Percentiles rank a stretch among this genome's conserved stretches.
phyloP scores from a whole-genome alignment of 2,888 invertebrate species.

The Apamea monoglypha region DNA sequence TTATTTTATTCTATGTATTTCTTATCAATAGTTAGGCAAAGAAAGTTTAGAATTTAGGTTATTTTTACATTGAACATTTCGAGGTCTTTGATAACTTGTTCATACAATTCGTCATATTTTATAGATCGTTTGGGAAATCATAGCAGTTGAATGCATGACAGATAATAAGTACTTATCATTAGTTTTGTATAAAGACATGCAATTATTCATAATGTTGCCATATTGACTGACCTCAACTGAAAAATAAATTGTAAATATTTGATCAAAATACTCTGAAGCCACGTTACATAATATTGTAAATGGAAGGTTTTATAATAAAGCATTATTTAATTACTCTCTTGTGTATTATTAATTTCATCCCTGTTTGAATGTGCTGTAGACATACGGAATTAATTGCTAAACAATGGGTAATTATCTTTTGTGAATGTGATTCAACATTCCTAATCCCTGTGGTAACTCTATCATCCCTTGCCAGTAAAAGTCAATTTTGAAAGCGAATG shows the following conservation, averaged over 20 bases:
- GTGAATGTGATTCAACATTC: neutral
- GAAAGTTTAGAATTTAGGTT: slow-evolving; percentile 54
- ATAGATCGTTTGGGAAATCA: neutral
- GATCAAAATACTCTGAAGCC: slow-evolving; percentile 39
- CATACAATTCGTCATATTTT: slow-evolving; percentile 20
- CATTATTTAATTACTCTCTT: slow-evolving; percentile 68
- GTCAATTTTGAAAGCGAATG: slow-evolving; percentile 2
- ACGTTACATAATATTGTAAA: slow-evolving; percentile 56
- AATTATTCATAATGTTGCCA: neutral
- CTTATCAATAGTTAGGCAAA: slow-evolving; percentile 68
- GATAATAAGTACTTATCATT: neutral
- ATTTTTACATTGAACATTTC: slow-evolving; percentile 58
- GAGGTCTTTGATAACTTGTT: slow-evolving; percentile 50
- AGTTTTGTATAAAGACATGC: neutral
- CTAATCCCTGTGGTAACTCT: neutral
- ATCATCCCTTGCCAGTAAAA: neutral
- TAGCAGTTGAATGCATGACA: neutral
- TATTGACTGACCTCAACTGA: slow-evolving; percentile 39
- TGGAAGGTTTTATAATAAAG: slow-evolving; percentile 69
- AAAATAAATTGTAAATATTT: slow-evolving; percentile 59
- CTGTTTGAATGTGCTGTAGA: neutral
- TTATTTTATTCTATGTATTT: slow-evolving; percentile 57
- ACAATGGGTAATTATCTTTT: slow-evolving; percentile 7
- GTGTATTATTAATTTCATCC: slow-evolving; percentile 24
- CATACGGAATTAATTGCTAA: neutral